Conservation (phyloP, 2,888 invertebrate genomes). For the Watsonalla binaria region DNA sequence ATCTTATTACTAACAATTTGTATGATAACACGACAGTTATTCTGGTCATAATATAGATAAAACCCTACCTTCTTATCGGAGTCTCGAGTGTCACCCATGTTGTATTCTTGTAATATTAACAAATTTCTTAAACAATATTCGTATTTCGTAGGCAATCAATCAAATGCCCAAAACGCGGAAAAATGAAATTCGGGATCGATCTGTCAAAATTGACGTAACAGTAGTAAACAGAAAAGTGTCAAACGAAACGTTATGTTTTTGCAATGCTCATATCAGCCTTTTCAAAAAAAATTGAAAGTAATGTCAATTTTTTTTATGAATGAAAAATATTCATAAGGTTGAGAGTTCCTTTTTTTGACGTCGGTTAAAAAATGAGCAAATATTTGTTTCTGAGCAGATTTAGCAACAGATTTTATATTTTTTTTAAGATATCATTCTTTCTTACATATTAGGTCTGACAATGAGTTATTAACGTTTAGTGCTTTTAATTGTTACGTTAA, state of each 20-base stretch:
- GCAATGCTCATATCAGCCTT: neutral
- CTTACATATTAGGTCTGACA: too few species aligned
- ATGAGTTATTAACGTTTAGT: too few species aligned
- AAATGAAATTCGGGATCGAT: neutral
- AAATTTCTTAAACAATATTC: conserved; percentile 9
- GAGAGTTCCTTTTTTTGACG: too few species aligned
- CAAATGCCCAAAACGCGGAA: conserved; percentile 14
- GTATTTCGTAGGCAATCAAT: conserved; percentile 19
- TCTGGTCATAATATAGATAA: conserved; percentile 36
- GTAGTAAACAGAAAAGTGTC: neutral
- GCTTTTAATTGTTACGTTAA: too few species aligned
- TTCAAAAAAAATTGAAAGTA: too few species aligned
- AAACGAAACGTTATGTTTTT: neutral
- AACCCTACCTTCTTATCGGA: conserved; percentile 64
- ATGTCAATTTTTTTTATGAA: too few species aligned
- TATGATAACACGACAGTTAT: conserved; percentile 22
- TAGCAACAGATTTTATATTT: too few species aligned
- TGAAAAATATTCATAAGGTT: too few species aligned
- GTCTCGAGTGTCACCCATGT: conserved; percentile 53
- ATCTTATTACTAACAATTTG: conserved; percentile 22
- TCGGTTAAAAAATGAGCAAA: too few species aligned
- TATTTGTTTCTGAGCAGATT: too few species aligned
- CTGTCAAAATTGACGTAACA: neutral
- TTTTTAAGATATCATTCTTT: too few species aligned
- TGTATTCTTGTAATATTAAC: conserved; percentile 33